These are phyloP conservation scores for Ceyx melanurus DNA, from an alignment of 2,113 vertebrate species.

Conservation along the genomic window DNA sequence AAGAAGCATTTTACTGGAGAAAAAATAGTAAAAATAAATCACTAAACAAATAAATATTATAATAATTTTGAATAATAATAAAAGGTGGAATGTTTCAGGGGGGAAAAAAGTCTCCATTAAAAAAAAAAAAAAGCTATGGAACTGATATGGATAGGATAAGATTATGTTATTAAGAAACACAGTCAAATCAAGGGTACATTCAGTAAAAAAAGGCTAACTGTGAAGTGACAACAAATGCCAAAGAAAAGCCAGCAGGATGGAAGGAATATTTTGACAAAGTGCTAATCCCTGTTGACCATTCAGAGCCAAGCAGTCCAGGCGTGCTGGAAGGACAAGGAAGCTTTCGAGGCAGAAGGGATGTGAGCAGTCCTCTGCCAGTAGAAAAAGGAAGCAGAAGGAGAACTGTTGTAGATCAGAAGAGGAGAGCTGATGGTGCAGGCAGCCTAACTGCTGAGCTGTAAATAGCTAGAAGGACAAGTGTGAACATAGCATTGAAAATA, in stretches of 20 bases:
- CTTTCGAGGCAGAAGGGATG: neutral
- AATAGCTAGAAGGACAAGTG: slow-evolving; percentile 28
- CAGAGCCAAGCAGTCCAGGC: neutral
- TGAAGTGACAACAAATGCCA: neutral
- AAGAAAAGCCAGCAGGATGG: neutral
- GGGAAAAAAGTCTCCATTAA: neutral
- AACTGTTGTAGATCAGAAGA: neutral
- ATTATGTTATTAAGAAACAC: neutral
- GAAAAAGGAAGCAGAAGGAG: neutral
- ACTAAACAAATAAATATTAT: neutral
- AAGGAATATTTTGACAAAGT: slow-evolving; percentile 16
- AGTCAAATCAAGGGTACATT: neutral
- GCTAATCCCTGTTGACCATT: neutral
- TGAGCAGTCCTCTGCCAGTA: neutral
- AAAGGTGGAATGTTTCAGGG: neutral
- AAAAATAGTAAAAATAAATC: neutral
- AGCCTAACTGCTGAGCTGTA: slow-evolving; percentile 23
- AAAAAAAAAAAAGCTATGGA: neutral
- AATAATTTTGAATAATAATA: fast-evolving
- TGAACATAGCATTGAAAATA: neutral
- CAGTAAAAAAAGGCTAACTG: neutral
- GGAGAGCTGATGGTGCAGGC: neutral
- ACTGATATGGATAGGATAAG: neutral
- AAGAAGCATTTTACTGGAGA: neutral
- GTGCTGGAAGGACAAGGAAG: neutral